Evolutionary conservation across 1,140 invertebrate species (phyloP), one percentile per base, ranked within the genome.

Genomic region (Euglossa dilemma): DNA sequence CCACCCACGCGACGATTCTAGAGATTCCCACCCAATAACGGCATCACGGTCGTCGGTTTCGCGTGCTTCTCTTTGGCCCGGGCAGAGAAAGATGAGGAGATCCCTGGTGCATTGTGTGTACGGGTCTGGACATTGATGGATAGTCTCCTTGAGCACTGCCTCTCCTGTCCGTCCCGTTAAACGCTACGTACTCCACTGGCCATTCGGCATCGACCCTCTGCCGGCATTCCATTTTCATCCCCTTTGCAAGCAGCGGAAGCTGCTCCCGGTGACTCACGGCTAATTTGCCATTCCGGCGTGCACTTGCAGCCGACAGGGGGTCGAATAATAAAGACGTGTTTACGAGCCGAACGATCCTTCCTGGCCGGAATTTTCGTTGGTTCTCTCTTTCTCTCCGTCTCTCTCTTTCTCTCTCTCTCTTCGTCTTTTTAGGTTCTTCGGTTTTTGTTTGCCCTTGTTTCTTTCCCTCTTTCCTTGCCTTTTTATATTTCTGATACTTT

Each of bases 81-180:
- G 28, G 20, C 18, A 25, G 69, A 83, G 69, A 77, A 81, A 64
- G 72, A 73, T 73, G 73, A 67, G 69, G 18, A 83, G 59, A 20
- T 76, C 73, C 70, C 66, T 56, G 20, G 52, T 52, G 16, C 69
- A 50, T 66, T 18, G 50, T 75, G 61, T 73, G 43, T 52, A 47
- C 73, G 70, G 50, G 54, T 23, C 20, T 67, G 47, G 87, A 83
- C 87, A 47, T 85, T 88, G 86, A 88, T 79, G 71, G 66, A 88
- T 88, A 80, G 71, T 75, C 54, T 77, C 28, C 69, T 79, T 52
- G 54, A 81, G 66, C 56, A 52, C 59, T 85, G 45, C 47, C 54
- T 83, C 63, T 81, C 43, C 83, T 83, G 66, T 80, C 59, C 67
- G 43, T 71, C 75, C 75, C 66, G 82, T 88, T 73, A 85, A 88